Conservation (phyloP, 2,888 invertebrate species). For the Microplitis manilae region DNA sequence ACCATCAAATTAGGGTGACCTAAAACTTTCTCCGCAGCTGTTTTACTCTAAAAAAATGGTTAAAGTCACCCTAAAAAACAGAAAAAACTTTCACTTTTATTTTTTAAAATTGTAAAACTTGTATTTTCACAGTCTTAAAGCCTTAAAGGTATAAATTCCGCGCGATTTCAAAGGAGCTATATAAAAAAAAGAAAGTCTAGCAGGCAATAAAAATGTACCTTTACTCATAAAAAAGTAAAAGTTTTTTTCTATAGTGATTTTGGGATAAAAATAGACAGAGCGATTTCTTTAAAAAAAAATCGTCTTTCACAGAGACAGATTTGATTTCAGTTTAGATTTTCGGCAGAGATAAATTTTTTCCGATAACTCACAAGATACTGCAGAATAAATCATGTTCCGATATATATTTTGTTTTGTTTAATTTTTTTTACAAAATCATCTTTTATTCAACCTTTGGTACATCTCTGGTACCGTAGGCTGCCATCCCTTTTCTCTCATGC, state of each 20-base stretch:
- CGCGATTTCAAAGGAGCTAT: constrained; percentile 13
- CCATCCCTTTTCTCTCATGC: constrained; percentile 34
- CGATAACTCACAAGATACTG: neutral
- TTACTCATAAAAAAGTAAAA: constrained; percentile 51
- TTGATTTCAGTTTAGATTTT: neutral
- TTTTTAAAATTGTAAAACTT: neutral
- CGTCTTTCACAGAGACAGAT: neutral
- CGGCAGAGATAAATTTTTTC: neutral
- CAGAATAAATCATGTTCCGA: constrained; percentile 13
- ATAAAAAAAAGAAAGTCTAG: constrained; percentile 26
- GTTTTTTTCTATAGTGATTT: constrained; percentile 22
- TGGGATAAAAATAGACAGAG: neutral
- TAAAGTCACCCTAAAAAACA: constrained; percentile 1
- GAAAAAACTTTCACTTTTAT: constrained; percentile 5
- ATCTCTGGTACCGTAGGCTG: constrained; percentile 31
- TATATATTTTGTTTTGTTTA: neutral
- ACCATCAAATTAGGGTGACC: constrained; percentile 15
- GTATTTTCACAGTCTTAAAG: constrained; percentile 13
- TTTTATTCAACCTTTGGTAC: constrained; percentile 1
- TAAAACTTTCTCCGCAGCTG: constrained; percentile 36
- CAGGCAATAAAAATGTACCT: constrained; percentile 14
- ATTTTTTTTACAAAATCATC: neutral
- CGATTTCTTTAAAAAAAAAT: neutral
- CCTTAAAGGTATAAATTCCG: neutral
- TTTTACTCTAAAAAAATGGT: neutral